Percentiles rank a stretch among this genome's conserved stretches.
phyloP scores from a whole-genome alignment of 2,888 invertebrate species.

The Helicoverpa assulta region DNA sequence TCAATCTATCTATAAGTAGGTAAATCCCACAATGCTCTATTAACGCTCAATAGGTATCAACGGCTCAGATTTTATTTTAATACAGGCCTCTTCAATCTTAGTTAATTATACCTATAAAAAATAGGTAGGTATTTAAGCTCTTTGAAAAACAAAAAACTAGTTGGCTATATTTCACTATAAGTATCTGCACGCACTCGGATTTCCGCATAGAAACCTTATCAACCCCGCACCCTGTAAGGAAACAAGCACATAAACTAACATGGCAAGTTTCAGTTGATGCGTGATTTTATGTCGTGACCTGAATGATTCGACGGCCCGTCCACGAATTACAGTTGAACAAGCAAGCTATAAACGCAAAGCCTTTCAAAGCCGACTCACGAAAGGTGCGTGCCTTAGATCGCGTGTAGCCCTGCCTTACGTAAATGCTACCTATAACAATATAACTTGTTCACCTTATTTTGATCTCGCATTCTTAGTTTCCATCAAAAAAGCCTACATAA shows the following conservation, averaged over 20 bases:
- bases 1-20: too few relatives aligned
- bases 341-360: constrained; percentile 58
- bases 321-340: constrained; percentile 55
- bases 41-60: too few relatives aligned
- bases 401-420: constrained; percentile 56
- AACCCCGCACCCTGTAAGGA: constrained; percentile 7
- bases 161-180: neutral
- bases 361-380: constrained; percentile 46
- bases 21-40: too few relatives aligned
- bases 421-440: constrained; percentile 59
- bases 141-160: too few relatives aligned
- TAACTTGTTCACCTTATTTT: constrained; percentile 58
- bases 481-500: constrained; percentile 30
- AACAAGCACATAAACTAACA: constrained; percentile 37
- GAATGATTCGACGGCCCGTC: constrained; percentile 47
- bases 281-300: constrained; percentile 53
- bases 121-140: too few relatives aligned
- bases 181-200: constrained; percentile 27
- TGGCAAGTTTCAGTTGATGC: constrained; percentile 35
- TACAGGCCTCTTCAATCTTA: too few relatives aligned
- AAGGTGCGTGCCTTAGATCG: constrained; percentile 61
- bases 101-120: too few relatives aligned
- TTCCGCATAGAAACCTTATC: constrained; percentile 44
- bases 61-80: too few relatives aligned
- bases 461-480: constrained; percentile 46